These are phyloP conservation scores for Calypte anna DNA, from an alignment of 2,113 vertebrate genomes.

Conservation along the genomic window DNA sequence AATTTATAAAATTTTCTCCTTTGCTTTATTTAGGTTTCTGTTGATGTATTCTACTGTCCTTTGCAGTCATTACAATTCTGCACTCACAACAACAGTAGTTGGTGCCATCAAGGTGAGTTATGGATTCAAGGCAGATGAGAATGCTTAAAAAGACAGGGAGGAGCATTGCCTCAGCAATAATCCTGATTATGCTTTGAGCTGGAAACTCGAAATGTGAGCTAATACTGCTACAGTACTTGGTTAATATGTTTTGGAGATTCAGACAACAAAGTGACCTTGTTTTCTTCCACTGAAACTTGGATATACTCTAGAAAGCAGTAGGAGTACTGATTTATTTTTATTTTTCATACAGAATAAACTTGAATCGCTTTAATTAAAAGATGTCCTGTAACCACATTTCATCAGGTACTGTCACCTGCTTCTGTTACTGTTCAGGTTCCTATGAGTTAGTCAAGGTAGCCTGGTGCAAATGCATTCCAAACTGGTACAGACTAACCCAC, in stretches of 20 bases:
- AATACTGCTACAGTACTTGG: neutral
- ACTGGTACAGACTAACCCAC: neutral
- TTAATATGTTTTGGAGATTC: neutral
- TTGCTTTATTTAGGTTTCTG: slow-evolving; percentile 84
- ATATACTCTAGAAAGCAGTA: neutral
- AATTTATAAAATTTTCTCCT: neutral
- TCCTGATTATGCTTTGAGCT: neutral
- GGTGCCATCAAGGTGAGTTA: slow-evolving; percentile 88
- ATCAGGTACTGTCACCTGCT: neutral
- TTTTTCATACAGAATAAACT: neutral
- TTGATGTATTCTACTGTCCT: slow-evolving; percentile 90
- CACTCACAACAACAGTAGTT: slow-evolving; percentile 88
- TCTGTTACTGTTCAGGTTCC: neutral
- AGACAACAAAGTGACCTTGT: neutral
- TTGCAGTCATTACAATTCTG: slow-evolving; percentile 93
- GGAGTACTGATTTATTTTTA: neutral
- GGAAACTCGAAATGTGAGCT: neutral
- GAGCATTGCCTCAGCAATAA: neutral
- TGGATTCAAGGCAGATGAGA: neutral
- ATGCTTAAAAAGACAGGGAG: neutral
- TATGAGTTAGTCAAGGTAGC: neutral
- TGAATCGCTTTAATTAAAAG: neutral
- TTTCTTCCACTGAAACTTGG: neutral
- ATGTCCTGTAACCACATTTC: neutral
- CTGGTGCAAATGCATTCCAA: neutral